Base-by-base conservation (phyloP, 2,113 vertebrate species). In the Albula goreensis region DNA sequence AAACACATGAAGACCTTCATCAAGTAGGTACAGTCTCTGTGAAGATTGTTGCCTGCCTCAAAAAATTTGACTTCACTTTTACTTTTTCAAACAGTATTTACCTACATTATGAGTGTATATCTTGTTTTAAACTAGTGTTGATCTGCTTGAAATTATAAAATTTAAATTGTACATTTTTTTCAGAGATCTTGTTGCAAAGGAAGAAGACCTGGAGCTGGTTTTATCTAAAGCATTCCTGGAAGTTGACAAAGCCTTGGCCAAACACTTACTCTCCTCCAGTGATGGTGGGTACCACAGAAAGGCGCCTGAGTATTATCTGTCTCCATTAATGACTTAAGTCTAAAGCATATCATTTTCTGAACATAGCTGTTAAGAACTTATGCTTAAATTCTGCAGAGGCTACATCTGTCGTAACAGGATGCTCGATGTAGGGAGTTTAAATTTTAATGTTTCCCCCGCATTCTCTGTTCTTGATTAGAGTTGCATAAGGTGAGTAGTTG, bases 151-250 rank as follows among this genome's bases (percentile, higher is more conserved):
- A 41, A 41, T 41, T 41, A 41, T 41, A 41, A 19, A 19, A 4
- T 66, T 22, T 66, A 66, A 4, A 12, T 15, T 60, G 57, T 12
- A 66, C 22, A 25, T 7, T 90, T 87, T 63, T 94, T 92, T 88
- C 92, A 99, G 98, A 92, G 94, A 97, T 87, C 94, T 97, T 88
- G 94, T 98, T 88, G 89, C 92, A 81, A 92, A 96, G 17, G 97
- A 98, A 83, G 90, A 96, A 48, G 96, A 99, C 91, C 94, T 99
- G 95, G 97, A 99, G 93, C 87, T 93, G 19, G 96, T 98, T 92
- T 93, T 99, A 94, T 95, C 91, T 0, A 95, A 96, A 92, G 97
- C 98, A 85, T 99, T 99, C 93, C 94, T 98, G 90, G 97, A 98
- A 94, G 96, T 99, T 91, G 95, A 99, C 93, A 97, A 97, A 94